phyloP scores from a whole-genome alignment of 2,113 vertebrate genomes.

The Corythoichthys haematopterus region DNA sequence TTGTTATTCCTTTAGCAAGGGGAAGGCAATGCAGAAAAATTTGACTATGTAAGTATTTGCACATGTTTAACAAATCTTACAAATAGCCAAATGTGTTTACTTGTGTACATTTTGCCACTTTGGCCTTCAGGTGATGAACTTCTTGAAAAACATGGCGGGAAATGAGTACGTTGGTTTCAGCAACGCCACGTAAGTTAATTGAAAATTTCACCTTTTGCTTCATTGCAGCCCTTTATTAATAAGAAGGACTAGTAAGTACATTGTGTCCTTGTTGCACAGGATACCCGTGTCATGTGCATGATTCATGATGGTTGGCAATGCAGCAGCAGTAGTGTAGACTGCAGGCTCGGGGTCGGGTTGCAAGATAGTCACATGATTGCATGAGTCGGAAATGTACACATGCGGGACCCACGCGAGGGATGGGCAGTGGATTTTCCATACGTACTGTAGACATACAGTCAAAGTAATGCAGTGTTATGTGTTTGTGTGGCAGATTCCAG shows the following conservation, averaged over 20 bases:
- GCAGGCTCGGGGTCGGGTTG: conserved; percentile 19
- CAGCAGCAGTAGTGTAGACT: neutral
- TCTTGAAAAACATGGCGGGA: conserved; percentile 94
- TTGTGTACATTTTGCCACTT: neutral
- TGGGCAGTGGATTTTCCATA: conserved; percentile 10
- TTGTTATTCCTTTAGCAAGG: conserved; percentile 78
- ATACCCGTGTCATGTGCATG: neutral
- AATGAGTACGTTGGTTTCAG: conserved; percentile 98
- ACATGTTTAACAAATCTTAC: neutral
- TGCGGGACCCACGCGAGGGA: neutral
- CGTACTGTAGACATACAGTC: neutral
- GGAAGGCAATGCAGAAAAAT: conserved; percentile 93
- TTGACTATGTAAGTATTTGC: conserved; percentile 91
- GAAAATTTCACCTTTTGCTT: neutral
- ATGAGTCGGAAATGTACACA: conserved; percentile 13
- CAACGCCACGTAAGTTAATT: conserved; percentile 91
- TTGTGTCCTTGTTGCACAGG: neutral
- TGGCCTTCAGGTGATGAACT: conserved; percentile 85
- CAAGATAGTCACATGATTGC: conserved; percentile 18
- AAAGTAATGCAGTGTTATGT: conserved; percentile 26
- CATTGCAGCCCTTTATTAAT: neutral
- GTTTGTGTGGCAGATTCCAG: conserved; percentile 82
- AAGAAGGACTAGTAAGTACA: no score
- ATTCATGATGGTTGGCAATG: neutral
- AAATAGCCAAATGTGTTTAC: neutral